Conservation (phyloP, 2,888 invertebrate species). For the Aricia artaxerxes region DNA sequence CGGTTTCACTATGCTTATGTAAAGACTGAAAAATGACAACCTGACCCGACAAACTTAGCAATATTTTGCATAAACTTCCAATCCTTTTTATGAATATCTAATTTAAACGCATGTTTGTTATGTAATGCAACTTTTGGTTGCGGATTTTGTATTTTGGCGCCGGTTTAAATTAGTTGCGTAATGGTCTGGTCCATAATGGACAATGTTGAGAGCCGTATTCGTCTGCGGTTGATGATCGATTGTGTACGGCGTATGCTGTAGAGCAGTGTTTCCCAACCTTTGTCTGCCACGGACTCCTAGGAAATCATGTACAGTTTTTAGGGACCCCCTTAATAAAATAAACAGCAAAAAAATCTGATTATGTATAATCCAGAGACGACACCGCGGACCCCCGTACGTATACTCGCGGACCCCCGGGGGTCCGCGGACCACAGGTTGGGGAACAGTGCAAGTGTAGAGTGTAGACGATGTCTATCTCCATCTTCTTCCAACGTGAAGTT, state of each 20-base stretch:
- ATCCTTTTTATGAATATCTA: neutral
- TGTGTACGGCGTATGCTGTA: neutral
- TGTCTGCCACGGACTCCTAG: no score
- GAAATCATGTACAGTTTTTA: no score
- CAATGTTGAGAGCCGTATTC: neutral
- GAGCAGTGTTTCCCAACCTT: no score
- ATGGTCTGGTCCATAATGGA: neutral
- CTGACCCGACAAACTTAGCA: neutral
- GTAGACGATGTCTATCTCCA: neutral
- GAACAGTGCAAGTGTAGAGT: no score
- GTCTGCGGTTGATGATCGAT: neutral
- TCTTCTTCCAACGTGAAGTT: neutral
- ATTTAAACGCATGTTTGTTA: conserved; percentile 2
- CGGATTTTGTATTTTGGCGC: neutral
- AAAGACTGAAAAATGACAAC: conserved; percentile 22
- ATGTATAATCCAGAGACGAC: no score
- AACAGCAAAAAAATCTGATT: no score
- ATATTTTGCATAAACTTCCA: neutral
- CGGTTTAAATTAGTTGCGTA: neutral
- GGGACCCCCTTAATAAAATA: no score
- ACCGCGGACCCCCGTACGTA: no score
- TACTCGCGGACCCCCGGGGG: no score
- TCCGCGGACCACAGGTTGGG: no score
- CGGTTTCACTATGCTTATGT: conserved; percentile 18
- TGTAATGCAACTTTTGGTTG: neutral